phyloP scores from a whole-genome alignment of 2,797 vertebrate genomes.

The Thamnophis elegans region DNA sequence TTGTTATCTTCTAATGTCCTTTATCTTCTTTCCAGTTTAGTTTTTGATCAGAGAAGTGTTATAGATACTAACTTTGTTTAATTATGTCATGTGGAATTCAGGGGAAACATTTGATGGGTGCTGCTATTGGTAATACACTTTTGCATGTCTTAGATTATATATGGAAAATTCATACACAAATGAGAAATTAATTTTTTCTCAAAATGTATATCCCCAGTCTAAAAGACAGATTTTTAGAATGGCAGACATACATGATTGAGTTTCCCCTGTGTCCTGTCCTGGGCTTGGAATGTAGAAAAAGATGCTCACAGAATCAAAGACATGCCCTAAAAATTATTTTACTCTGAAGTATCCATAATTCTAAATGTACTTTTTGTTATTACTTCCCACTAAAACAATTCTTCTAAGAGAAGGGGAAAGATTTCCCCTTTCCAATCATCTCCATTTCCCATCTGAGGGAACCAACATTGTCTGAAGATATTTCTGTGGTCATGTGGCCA shows the following conservation, averaged over 20 bases:
- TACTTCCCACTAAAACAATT: not conserved
- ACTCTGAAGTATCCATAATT: not conserved
- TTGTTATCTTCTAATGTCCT: not conserved
- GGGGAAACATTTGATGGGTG: slow-evolving; percentile 18
- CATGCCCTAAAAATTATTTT: not conserved
- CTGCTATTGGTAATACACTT: not conserved
- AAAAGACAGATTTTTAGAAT: slow-evolving; percentile 55
- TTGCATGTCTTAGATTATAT: slow-evolving; percentile 45
- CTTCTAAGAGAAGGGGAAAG: not conserved
- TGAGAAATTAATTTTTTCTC: slow-evolving; percentile 56
- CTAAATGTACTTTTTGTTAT: not conserved
- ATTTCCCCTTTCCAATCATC: not conserved
- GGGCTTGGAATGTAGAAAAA: not conserved
- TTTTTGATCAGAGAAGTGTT: slow-evolving; percentile 6
- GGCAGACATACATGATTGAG: slow-evolving; percentile 59
- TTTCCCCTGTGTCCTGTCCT: slow-evolving; percentile 52
- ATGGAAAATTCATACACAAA: slow-evolving; percentile 54
- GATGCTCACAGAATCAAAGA: not conserved
- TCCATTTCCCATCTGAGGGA: not conserved
- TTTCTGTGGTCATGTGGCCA: not conserved
- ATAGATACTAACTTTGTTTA: slow-evolving; percentile 30
- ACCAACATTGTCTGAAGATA: not conserved
- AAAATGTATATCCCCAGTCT: slow-evolving; percentile 43
- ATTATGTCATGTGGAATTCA: slow-evolving; percentile 27
- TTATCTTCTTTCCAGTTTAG: not conserved